Base-by-base conservation (phyloP, 2,888 invertebrate genomes). In the Isotomurus palustris region DNA sequence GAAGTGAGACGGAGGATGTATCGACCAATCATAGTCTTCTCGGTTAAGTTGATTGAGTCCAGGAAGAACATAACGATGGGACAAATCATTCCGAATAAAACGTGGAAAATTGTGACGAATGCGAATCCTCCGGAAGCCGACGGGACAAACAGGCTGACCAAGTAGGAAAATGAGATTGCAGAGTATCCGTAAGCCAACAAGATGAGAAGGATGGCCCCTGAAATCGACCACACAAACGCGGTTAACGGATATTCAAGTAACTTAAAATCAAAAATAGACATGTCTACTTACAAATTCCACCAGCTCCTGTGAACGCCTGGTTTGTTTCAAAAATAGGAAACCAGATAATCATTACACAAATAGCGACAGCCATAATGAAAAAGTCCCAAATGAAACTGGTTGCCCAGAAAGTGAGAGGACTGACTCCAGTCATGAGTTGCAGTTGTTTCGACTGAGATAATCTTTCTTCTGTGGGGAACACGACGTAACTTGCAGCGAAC, bases 131-230 rank as follows among this genome's bases (percentile, higher is more conserved):
- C 75, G 17, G 83, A 77, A 8, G 77, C 74, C 1, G 78, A 77
- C 29, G 76, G 76, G 66, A 78, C 77, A 24, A 77, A 60, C 69
- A 79, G 79, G 53, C 79, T 79, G 61, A 79, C 76, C 5, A 84
- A 72, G 74, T 89, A 90, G 54, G 83, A 77, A 67, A 83, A 78
- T 14, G 85, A 81, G 66, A 88, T 78, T 71, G 82, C 81, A 32
- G 83, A 78, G 61, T 82, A 66, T 8, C 83, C 82, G 66, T 84
- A 85, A 49, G 83, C 68, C 0, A 82, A 6, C 47, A 85, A 74
- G 29, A 82, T 71, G 8, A 80, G 55, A 1, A 78, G 69, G 5
- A 80, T 72, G 57, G 76, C 65, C 50, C 73, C 81, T 81, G 72
- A 58, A 75, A 75, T 61, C 48, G 64, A 53, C 55, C 14, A 14